Conservation (phyloP, 2,888 invertebrate species). For the Periphyllus acericola region DNA sequence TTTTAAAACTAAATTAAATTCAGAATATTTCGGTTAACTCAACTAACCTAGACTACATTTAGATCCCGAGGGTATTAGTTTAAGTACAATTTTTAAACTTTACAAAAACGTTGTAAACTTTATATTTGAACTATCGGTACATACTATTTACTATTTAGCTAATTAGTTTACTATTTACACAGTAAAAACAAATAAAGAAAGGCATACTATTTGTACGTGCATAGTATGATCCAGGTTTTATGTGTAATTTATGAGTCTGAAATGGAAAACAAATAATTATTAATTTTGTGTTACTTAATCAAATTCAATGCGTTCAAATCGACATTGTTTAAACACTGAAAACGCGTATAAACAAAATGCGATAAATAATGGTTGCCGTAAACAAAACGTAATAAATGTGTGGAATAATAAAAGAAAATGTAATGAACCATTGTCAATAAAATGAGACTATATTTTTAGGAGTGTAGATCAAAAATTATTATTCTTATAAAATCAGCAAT, state of each 20-base stretch:
- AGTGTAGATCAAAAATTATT: not conserved
- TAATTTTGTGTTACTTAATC: not conserved
- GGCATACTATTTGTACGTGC: not conserved
- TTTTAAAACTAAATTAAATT: constrained; percentile 19
- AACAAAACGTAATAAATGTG: not conserved
- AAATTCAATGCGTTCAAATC: not conserved
- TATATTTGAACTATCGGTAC: not conserved
- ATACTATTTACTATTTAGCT: not conserved
- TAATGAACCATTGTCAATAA: no score
- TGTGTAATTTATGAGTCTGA: not conserved
- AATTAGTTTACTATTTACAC: constrained; percentile 4
- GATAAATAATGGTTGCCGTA: not conserved
- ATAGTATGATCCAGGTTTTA: not conserved
- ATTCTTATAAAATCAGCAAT: not conserved
- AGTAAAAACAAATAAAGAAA: not conserved
- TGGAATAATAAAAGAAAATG: not conserved
- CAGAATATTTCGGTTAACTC: not conserved
- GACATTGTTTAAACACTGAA: not conserved
- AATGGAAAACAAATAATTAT: not conserved
- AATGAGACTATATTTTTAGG: not conserved
- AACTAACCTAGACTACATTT: not conserved
- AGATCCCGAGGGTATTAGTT: not conserved
- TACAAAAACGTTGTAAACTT: not conserved
- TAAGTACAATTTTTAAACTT: constrained; percentile 11
- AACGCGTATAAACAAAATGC: not conserved